A percentile compares a stretch with the other conserved stretches of the same genome.
phyloP scores from a whole-genome alignment of 2,113 vertebrate genomes.

The Salvelinus alpinus region DNA sequence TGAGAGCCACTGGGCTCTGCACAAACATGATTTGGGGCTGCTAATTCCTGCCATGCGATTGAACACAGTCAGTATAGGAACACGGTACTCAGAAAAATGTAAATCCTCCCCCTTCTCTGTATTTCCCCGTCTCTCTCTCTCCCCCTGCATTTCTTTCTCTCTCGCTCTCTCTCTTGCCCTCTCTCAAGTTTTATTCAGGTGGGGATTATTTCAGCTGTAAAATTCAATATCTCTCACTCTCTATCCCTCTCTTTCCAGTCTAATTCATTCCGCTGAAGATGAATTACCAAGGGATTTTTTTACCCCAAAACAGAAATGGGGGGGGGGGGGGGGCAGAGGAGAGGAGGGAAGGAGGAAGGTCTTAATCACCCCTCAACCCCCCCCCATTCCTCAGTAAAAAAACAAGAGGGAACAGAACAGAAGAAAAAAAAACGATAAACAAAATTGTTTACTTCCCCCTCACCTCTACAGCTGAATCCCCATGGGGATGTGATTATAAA shows the following conservation, averaged over 20 bases:
- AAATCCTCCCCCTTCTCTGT: background rate
- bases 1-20: conserved; percentile 23
- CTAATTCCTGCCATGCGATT: conserved; percentile 47
- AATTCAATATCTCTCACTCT: conserved; percentile 9
- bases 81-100: background rate
- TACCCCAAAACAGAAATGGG: conserved; percentile 56
- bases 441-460: conserved; percentile 71
- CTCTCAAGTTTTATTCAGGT: conserved; percentile 47
- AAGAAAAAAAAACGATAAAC: conserved; percentile 58
- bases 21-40: conserved; percentile 45
- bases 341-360: background rate
- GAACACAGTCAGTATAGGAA: conserved; percentile 26
- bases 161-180: conserved; percentile 1
- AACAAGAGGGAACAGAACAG: conserved; percentile 55
- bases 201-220: background rate
- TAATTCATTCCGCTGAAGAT: conserved; percentile 71
- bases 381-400: conserved; percentile 41
- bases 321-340: conserved; percentile 8
- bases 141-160: background rate
- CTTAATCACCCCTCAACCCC: conserved; percentile 29
- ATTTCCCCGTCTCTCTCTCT: background rate
- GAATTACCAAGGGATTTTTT: conserved; percentile 59
- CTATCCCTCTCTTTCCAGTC: conserved; percentile 4
- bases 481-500: conserved; percentile 60
- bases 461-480: conserved; percentile 62